Evolutionary conservation across 2,888 invertebrate genomes (phyloP).

Genomic region (Scelioninae gen. 2): DNA sequence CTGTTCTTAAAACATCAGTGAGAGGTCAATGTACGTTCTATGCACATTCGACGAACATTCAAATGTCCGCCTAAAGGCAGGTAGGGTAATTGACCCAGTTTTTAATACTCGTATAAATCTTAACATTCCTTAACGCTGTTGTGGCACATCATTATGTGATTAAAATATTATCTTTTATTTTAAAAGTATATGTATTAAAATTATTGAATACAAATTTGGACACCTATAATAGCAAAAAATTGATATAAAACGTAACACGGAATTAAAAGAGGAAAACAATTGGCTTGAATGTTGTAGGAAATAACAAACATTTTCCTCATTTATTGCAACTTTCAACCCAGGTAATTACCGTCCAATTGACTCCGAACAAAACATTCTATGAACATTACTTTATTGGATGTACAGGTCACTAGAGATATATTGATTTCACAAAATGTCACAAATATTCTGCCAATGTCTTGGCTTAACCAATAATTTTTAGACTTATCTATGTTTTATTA

Average conservation of each 20-base stretch:
- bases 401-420: slow-evolving; percentile 21
- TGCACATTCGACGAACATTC: slow-evolving; percentile 47
- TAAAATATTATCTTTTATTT: slow-evolving; percentile 26
- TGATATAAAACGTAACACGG: no score
- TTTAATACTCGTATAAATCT: slow-evolving; percentile 45
- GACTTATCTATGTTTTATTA: no score
- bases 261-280: no score
- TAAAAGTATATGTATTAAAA: no score
- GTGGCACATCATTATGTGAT: slow-evolving; percentile 41
- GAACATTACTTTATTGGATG: slow-evolving; percentile 39
- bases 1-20: slow-evolving; percentile 15
- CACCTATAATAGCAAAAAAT: no score
- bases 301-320: slow-evolving; percentile 25
- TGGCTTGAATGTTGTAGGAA: no score
- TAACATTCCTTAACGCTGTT: slow-evolving; percentile 45
- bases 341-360: slow-evolving; percentile 43
- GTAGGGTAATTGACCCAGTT: slow-evolving; percentile 53
- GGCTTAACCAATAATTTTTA: no score
- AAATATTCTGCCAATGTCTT: no score
- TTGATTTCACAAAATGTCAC: slow-evolving; percentile 32
- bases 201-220: no score
- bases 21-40: slow-evolving; percentile 40
- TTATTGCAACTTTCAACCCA: slow-evolving; percentile 25
- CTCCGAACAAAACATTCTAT: slow-evolving; percentile 39
- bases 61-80: slow-evolving; percentile 52